phyloP scores from a whole-genome alignment of 64 coral and sea anemone species.

The Montipora cactus region DNA sequence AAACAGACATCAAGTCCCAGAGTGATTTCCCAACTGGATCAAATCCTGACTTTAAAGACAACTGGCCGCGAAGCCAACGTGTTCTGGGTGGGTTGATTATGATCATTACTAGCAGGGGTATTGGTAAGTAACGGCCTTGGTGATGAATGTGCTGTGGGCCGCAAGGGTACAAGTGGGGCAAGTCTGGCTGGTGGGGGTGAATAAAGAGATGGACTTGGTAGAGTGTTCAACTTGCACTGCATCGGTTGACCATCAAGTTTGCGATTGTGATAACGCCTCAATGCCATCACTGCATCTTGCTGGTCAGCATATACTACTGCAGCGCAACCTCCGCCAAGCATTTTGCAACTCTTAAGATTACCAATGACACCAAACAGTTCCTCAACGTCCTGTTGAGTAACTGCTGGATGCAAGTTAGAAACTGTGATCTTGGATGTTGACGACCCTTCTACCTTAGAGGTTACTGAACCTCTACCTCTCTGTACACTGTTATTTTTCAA shows the following conservation, averaged over 20 bases:
- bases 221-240: constrained; percentile 81
- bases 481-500: background rate
- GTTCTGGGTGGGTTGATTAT: background rate
- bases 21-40: background rate
- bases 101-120: background rate
- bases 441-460: background rate
- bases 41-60: constrained; percentile 95
- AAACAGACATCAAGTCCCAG: background rate
- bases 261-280: constrained; percentile 81
- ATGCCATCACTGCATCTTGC: constrained; percentile 81
- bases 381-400: constrained; percentile 84
- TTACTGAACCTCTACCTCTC: background rate
- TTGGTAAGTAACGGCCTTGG: background rate
- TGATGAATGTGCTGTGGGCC: background rate
- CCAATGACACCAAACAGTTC: constrained; percentile 92
- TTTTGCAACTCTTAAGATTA: constrained; percentile 82
- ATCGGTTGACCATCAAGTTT: constrained; percentile 96
- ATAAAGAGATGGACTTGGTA: constrained; percentile 64
- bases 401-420: constrained; percentile 83
- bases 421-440: constrained; percentile 66
- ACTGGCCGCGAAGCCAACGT: constrained; percentile 65
- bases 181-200: constrained; percentile 60
- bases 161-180: constrained; percentile 69
- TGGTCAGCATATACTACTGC: constrained; percentile 83
- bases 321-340: constrained; percentile 72